Base-by-base conservation (phyloP, 2,797 vertebrate genomes). In the Eulemur albifrons region DNA sequence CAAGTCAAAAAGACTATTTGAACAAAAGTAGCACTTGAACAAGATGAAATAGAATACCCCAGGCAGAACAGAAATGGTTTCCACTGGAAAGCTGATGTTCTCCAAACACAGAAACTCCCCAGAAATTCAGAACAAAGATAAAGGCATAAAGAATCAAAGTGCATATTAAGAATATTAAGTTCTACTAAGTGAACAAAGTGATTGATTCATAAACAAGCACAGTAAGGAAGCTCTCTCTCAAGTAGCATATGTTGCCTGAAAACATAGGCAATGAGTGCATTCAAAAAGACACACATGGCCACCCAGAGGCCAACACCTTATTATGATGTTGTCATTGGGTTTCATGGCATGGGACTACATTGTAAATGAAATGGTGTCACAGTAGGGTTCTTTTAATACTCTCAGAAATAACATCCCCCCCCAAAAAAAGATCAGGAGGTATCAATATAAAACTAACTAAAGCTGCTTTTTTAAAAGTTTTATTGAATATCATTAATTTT, bases 1-100 rank as follows among this genome's bases (percentile, higher is more conserved):
- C 18, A 61, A 96, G 97, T 98, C 97, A 79, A 97, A 97, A 96
- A 95, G 95, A 93, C 91, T 93, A 63, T 92, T 93, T 97, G 96
- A 98, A 97, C 94, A 98, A 98, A 97, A 98, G 96, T 90, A 95
- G 76, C 91, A 97, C 93, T 97, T 98, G 93, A 98, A 85, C 77
- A 97, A 98, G 98, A 98, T 98, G 96, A 98, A 98, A 98, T 90
- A 77, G 87, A 98, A 97, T 97, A 98, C 97, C 97, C 96, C 72
- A 98, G 98, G 97, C 96, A 98, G 95, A 98, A 98, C 76, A 98
- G 94, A 94, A 96, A 96, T 96, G 98, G 76, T 15, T 84, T 90
- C 93, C 96, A 95, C 84, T 87, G 94, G 96, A 98, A 98, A 98
- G 79, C 92, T 96, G 57, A 95, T 95, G 90, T 35, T 98, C 92